Conservation (phyloP, 2,113 vertebrate species). For the Chrysochloris asiatica region DNA sequence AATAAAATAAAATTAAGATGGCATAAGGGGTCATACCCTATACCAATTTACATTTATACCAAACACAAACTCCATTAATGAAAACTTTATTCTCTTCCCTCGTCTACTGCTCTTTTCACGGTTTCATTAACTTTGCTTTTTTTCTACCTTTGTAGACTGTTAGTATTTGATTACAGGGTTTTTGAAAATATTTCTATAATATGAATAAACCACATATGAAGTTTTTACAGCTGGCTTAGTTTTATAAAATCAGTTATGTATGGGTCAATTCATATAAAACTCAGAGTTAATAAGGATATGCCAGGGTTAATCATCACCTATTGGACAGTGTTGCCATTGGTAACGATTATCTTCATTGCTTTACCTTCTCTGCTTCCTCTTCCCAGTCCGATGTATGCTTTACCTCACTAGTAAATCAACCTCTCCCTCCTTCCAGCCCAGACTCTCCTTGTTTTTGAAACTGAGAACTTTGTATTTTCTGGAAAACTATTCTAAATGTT, state of each 20-base stretch:
- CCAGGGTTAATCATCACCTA: fast-evolving
- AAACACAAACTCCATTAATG: neutral
- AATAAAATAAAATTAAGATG: no score
- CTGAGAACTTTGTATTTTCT: neutral
- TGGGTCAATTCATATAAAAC: neutral
- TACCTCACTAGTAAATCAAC: neutral
- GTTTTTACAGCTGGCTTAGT: neutral
- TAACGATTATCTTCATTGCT: fast-evolving
- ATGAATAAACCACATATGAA: neutral
- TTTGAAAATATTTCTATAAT: neutral
- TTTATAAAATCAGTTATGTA: neutral
- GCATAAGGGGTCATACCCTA: no score
- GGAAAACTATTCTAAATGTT: neutral
- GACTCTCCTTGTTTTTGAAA: neutral
- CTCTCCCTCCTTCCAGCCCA: neutral
- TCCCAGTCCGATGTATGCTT: neutral
- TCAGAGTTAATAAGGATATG: neutral
- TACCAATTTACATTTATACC: no score
- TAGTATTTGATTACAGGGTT: neutral
- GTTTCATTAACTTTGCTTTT: neutral
- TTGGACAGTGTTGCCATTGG: no score
- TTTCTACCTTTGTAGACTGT: neutral
- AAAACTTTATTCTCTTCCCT: neutral
- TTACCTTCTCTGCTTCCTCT: neutral
- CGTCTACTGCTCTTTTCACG: neutral